Conservation (phyloP, 1,140 invertebrate species). For the Nautilus pompilius region DNA sequence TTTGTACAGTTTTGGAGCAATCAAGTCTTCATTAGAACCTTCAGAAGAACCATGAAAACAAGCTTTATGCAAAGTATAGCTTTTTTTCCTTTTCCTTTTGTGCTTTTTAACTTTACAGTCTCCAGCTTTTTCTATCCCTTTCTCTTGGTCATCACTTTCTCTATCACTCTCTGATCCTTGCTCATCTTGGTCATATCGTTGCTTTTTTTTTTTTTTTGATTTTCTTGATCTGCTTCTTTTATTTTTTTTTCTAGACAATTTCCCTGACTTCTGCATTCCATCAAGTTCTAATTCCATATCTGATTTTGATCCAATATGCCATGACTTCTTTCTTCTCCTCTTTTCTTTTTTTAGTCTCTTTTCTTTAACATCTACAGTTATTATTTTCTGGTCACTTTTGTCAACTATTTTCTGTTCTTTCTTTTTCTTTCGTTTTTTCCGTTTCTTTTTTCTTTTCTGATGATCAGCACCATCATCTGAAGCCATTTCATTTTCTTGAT, state of each 20-base stretch:
- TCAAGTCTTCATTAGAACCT: too few species aligned
- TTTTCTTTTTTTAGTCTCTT: not conserved
- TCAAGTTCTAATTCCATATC: not conserved
- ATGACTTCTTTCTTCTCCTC: conserved; percentile 2
- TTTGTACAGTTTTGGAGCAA: too few species aligned
- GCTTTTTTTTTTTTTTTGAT: conserved; percentile 1
- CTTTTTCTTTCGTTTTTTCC: conserved; percentile 8
- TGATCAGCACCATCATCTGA: not conserved
- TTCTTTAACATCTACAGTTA: not conserved
- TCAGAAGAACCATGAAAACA: too few species aligned
- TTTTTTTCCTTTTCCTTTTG: too few species aligned
- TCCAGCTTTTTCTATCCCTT: too few species aligned
- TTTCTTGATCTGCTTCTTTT: conserved; percentile 7
- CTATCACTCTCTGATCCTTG: too few species aligned
- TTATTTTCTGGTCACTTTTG: not conserved
- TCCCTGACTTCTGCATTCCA: not conserved
- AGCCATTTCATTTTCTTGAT: not conserved
- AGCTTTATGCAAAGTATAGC: too few species aligned
- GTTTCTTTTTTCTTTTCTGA: conserved; percentile 7
- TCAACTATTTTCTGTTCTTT: conserved; percentile 8
- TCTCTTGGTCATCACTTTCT: too few species aligned
- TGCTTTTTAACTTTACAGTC: too few species aligned
- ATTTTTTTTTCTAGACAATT: not conserved
- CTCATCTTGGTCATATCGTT: too few species aligned
- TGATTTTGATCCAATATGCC: not conserved